phyloP scores from a whole-genome alignment of 2,797 vertebrate genomes.

The Oreochromis mossambicus region DNA sequence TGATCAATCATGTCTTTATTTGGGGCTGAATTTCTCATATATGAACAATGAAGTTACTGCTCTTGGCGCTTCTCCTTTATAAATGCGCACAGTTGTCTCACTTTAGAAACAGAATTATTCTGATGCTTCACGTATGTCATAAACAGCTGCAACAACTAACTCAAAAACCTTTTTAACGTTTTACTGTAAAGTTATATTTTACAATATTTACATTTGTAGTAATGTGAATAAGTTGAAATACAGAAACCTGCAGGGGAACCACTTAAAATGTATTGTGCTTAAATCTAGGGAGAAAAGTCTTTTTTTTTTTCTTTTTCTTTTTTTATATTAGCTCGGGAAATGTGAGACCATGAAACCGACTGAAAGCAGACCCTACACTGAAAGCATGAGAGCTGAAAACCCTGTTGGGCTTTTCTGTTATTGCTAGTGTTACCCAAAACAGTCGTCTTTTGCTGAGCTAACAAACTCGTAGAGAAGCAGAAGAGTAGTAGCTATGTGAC shows the following conservation, averaged over 20 bases:
- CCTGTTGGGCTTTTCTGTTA: background rate
- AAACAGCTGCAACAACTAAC: background rate
- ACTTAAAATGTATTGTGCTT: background rate
- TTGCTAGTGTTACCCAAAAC: background rate
- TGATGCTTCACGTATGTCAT: background rate
- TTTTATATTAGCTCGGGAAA: background rate
- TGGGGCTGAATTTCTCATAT: background rate
- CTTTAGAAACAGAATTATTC: background rate
- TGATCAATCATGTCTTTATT: background rate
- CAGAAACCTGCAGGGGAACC: background rate
- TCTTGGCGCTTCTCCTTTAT: rapidly evolving
- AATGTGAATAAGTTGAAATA: background rate
- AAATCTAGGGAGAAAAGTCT: background rate
- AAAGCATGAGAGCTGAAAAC: background rate
- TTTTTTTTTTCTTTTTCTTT: rapidly evolving
- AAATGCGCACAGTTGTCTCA: background rate
- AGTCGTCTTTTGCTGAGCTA: background rate
- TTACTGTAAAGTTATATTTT: background rate
- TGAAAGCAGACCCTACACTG: background rate
- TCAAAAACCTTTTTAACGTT: background rate
- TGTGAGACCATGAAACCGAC: background rate
- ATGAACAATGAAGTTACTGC: background rate
- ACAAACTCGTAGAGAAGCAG: background rate
- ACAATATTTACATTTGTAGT: background rate
- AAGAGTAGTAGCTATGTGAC: background rate